These are phyloP conservation scores for Oedothorax gibbosus DNA, from an alignment of 1,140 invertebrate species.

Conservation along the genomic window DNA sequence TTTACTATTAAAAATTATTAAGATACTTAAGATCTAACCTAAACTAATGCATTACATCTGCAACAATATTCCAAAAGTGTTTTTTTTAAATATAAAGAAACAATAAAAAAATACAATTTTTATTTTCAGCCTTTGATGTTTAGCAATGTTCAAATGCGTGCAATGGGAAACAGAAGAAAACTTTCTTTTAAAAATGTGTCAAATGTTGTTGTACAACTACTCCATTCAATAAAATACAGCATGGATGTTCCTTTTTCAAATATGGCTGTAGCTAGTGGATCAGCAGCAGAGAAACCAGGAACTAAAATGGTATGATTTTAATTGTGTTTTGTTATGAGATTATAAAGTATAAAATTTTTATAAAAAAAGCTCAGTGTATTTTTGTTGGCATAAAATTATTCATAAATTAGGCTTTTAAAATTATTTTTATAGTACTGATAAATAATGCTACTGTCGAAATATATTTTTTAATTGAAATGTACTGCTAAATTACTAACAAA, in stretches of 20 bases:
- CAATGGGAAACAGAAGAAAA: conserved; percentile 76
- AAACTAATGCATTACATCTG: neutral
- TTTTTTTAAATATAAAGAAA: neutral
- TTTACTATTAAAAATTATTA: too few relatives aligned
- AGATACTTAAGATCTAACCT: too few relatives aligned
- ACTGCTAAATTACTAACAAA: too few relatives aligned
- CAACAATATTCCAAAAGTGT: neutral
- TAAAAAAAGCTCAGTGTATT: too few relatives aligned
- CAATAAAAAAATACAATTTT: neutral
- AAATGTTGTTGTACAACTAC: conserved; percentile 88
- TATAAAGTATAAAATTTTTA: too few relatives aligned
- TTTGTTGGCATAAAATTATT: too few relatives aligned
- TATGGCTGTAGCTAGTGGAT: conserved; percentile 75
- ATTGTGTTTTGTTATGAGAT: too few relatives aligned
- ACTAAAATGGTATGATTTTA: conserved; percentile 65
- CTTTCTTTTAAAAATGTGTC: conserved; percentile 92
- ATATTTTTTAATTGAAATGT: too few relatives aligned
- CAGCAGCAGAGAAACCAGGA: conserved; percentile 62
- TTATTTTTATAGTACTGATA: too few relatives aligned
- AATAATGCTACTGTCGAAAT: too few relatives aligned
- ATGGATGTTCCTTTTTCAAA: conserved; percentile 93
- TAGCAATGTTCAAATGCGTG: conserved; percentile 28
- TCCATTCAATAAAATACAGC: conserved; percentile 92
- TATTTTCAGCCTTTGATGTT: conserved; percentile 51
- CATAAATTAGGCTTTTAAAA: too few relatives aligned